phyloP scores from a whole-genome alignment of 2,888 invertebrate genomes.

The Glaucopsyche alexis region DNA sequence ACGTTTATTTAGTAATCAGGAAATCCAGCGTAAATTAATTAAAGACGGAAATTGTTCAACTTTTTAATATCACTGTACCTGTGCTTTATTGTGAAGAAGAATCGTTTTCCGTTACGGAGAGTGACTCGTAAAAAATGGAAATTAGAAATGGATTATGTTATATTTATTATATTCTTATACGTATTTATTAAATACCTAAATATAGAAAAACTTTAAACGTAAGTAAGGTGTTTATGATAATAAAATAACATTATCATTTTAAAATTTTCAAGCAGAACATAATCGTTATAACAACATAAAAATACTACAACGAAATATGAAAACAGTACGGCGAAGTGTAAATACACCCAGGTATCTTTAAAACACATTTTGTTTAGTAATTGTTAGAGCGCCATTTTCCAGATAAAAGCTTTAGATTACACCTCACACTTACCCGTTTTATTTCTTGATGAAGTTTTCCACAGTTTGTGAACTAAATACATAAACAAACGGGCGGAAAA shows the following conservation, averaged over 20 bases:
- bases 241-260: background rate
- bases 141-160: background rate
- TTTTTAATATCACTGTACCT: conserved; percentile 22
- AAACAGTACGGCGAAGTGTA: background rate
- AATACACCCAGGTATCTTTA: conserved; percentile 5
- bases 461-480: conserved; percentile 12
- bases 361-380: conserved; percentile 20
- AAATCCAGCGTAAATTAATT: conserved; percentile 67
- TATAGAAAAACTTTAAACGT: too few species aligned
- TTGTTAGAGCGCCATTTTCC: conserved; percentile 33
- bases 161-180: too few species aligned
- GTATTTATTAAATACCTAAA: too few species aligned
- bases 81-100: conserved; percentile 12
- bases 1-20: conserved; percentile 75
- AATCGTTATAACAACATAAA: background rate
- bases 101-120: conserved; percentile 4
- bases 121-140: background rate
- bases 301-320: background rate
- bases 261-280: background rate
- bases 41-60: conserved; percentile 44
- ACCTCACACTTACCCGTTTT: conserved; percentile 41
- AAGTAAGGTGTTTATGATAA: too few species aligned
- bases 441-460: conserved; percentile 37
- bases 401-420: conserved; percentile 52
- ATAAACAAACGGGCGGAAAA: conserved; percentile 27